Evolutionary conservation across 2,888 invertebrate species (phyloP).

Genomic region (Merodon equestris): DNA sequence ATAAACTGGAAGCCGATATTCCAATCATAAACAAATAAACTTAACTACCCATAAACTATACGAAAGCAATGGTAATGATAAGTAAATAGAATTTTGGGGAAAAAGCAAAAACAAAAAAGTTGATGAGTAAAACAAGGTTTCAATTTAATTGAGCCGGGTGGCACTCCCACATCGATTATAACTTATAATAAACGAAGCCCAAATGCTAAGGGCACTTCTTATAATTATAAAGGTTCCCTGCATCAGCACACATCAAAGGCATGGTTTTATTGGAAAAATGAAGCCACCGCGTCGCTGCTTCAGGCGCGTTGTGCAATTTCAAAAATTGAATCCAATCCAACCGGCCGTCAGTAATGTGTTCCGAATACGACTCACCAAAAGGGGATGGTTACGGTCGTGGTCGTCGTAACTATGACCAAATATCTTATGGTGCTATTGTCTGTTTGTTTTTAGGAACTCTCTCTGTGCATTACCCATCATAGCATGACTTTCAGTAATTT

Average conservation of each 20-base stretch:
- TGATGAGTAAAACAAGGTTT: slow-evolving; percentile 28
- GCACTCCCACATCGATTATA: slow-evolving; percentile 60
- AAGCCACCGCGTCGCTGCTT: slow-evolving; percentile 10
- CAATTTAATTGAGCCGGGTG: slow-evolving; percentile 39
- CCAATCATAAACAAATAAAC: not conserved
- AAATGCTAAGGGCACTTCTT: slow-evolving; percentile 52
- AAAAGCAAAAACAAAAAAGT: slow-evolving; percentile 9
- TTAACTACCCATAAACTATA: slow-evolving; percentile 37
- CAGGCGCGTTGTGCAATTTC: slow-evolving; percentile 44
- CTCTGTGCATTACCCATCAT: slow-evolving; percentile 30
- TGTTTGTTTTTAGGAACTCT: slow-evolving; percentile 37
- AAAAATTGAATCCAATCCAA: slow-evolving; percentile 47
- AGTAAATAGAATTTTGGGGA: slow-evolving; percentile 36
- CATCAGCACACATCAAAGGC: slow-evolving; percentile 18
- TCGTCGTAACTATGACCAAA: no score
- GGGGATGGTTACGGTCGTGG: not conserved
- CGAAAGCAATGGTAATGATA: slow-evolving; percentile 41
- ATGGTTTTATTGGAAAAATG: not conserved
- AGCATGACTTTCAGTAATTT: slow-evolving; percentile 52
- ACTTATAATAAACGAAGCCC: slow-evolving; percentile 42
- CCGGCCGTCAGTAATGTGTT: slow-evolving; percentile 2
- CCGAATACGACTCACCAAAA: no score
- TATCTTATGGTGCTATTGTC: slow-evolving; percentile 11
- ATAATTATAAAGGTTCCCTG: slow-evolving; percentile 54
- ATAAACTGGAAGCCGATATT: no score